These are phyloP conservation scores for Burhinus oedicnemus DNA, from an alignment of 2,113 vertebrate genomes.

Conservation along the genomic window DNA sequence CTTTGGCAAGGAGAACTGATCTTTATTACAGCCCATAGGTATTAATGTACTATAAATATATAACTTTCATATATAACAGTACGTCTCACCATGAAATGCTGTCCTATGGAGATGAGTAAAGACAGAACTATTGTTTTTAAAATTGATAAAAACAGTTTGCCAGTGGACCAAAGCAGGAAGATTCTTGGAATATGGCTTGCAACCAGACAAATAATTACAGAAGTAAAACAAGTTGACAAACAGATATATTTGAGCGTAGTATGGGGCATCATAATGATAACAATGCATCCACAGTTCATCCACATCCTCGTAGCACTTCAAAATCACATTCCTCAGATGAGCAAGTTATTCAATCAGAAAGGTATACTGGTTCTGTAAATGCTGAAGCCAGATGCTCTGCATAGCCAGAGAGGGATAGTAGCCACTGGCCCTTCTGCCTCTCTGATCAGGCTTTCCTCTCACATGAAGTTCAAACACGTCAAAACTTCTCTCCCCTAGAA, in stretches of 20 bases:
- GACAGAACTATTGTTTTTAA: not conserved
- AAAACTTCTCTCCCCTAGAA: not conserved
- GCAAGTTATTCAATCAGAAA: not conserved
- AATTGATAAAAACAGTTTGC: not conserved
- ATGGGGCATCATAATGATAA: not conserved
- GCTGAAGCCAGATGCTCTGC: not conserved
- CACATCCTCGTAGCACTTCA: not conserved
- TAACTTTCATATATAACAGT: not conserved
- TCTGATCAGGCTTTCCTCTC: not conserved
- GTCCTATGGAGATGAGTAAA: not conserved
- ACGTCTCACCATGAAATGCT: not conserved
- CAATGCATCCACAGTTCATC: not conserved
- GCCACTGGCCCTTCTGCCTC: not conserved
- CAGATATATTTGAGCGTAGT: accelerated
- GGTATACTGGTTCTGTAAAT: not conserved
- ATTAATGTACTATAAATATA: not conserved
- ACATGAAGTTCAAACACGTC: not conserved
- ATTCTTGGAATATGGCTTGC: not conserved
- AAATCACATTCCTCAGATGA: not conserved
- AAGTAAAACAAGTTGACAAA: not conserved
- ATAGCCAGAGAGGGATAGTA: not conserved
- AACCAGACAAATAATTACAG: not conserved
- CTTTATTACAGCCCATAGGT: not conserved
- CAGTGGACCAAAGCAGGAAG: not conserved
- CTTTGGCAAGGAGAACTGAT: not conserved